Evolutionary conservation across 2,113 vertebrate species (phyloP).

Genomic region (Pseudopipra pipra): DNA sequence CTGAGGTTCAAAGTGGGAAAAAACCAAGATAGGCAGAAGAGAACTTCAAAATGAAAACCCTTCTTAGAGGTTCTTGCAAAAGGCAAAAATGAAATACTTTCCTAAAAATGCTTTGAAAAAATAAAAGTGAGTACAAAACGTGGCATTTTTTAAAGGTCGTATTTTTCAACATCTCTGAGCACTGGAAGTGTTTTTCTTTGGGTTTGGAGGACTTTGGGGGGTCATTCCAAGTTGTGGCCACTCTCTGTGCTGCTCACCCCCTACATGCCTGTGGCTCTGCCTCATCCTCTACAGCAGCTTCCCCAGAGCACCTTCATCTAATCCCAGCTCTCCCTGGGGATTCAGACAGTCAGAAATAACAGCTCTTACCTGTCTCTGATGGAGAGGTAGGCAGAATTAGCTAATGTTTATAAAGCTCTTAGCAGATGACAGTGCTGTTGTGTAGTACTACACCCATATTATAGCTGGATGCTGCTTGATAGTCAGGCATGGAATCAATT

Average conservation of each 20-base stretch:
- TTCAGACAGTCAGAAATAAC: background rate
- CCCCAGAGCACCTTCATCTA: background rate
- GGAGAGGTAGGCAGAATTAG: conserved; percentile 15
- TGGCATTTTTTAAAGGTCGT: background rate
- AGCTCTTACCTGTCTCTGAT: background rate
- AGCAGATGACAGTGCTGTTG: conserved; percentile 53
- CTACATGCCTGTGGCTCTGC: fast-evolving
- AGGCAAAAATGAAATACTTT: background rate
- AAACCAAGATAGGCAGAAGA: fast-evolving
- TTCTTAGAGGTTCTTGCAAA: background rate
- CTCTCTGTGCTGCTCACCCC: background rate
- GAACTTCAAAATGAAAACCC: background rate
- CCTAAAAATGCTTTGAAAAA: background rate
- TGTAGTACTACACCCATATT: conserved; percentile 25
- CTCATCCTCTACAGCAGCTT: background rate
- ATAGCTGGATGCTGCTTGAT: conserved; percentile 55
- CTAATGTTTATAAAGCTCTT: conserved; percentile 67
- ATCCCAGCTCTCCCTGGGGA: background rate
- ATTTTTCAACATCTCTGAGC: background rate
- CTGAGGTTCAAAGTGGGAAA: background rate
- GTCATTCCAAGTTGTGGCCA: background rate
- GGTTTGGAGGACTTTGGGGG: background rate
- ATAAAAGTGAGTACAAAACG: background rate
- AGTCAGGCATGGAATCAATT: conserved; percentile 73
- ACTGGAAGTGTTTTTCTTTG: background rate